Percentiles rank a stretch among this genome's conserved stretches.
Conservation (phyloP, 1,140 invertebrate genomes). For the Heliconius eleuchia region DNA sequence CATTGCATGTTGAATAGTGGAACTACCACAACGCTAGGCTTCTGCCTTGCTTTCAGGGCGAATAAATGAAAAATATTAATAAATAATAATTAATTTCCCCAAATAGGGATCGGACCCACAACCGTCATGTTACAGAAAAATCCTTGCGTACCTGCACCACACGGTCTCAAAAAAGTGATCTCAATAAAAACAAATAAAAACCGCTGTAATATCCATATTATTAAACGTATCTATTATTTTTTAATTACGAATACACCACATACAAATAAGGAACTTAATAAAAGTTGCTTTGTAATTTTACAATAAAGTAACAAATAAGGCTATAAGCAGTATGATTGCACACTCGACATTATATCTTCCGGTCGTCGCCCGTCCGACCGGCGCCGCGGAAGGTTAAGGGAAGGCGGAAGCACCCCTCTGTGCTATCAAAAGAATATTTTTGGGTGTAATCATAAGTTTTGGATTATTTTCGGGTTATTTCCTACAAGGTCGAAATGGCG, state of each 20-base stretch:
- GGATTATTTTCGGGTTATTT: neutral
- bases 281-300: neutral
- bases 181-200: too few relatives aligned
- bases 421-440: slow-evolving; percentile 13
- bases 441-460: neutral
- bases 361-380: slow-evolving; percentile 39
- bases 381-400: slow-evolving; percentile 36
- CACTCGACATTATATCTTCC: slow-evolving; percentile 23
- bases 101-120: too few relatives aligned
- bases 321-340: slow-evolving; percentile 14
- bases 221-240: neutral
- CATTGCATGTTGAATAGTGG: too few relatives aligned
- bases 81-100: too few relatives aligned
- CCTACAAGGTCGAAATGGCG: neutral
- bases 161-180: too few relatives aligned
- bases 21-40: too few relatives aligned
- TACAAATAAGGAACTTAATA: neutral
- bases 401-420: slow-evolving; percentile 37
- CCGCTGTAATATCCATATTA: too few relatives aligned
- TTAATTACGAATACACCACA: neutral
- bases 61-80: too few relatives aligned
- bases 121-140: too few relatives aligned
- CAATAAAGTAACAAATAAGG: slow-evolving; percentile 13
- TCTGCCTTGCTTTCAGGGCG: too few relatives aligned
- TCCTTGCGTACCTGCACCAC: too few relatives aligned